Conservation (phyloP, 2,888 invertebrate species). For the Clostera curtula region DNA sequence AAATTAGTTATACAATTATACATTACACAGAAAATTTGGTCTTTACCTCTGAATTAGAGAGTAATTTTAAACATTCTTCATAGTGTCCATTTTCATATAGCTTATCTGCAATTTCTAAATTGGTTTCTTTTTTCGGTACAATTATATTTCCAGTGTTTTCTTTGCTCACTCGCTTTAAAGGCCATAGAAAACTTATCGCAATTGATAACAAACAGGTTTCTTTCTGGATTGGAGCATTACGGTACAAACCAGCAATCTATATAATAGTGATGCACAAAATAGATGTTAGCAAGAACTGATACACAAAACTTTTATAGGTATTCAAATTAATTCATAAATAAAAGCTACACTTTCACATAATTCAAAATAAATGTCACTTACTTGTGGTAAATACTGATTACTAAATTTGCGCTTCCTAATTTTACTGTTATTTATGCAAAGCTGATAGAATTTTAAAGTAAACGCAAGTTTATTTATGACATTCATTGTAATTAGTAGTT, state of each 20-base stretch:
- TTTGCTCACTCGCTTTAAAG: conserved; percentile 32
- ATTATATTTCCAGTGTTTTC: conserved; percentile 17
- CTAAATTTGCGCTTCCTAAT: no score
- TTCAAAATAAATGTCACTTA: no score
- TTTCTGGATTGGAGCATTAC: conserved; percentile 9
- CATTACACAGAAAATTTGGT: neutral
- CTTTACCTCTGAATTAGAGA: conserved; percentile 72
- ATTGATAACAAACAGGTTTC: conserved; percentile 17
- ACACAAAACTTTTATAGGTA: no score
- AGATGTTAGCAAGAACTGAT: no score
- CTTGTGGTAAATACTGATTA: no score
- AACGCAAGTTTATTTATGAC: no score
- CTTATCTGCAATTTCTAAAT: conserved; percentile 77
- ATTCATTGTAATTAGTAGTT: no score
- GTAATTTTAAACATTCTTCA: conserved; percentile 77
- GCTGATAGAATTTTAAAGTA: no score
- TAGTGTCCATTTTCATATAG: conserved; percentile 79
- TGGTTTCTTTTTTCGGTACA: conserved; percentile 32
- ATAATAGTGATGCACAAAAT: neutral
- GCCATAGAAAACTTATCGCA: conserved; percentile 50
- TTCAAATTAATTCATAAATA: no score
- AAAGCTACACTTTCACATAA: no score
- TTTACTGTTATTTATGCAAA: no score
- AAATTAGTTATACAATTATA: neutral
- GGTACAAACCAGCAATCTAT: conserved; percentile 8